Base-by-base conservation (phyloP, 2,113 vertebrate species). In the Pholis gunnellus region DNA sequence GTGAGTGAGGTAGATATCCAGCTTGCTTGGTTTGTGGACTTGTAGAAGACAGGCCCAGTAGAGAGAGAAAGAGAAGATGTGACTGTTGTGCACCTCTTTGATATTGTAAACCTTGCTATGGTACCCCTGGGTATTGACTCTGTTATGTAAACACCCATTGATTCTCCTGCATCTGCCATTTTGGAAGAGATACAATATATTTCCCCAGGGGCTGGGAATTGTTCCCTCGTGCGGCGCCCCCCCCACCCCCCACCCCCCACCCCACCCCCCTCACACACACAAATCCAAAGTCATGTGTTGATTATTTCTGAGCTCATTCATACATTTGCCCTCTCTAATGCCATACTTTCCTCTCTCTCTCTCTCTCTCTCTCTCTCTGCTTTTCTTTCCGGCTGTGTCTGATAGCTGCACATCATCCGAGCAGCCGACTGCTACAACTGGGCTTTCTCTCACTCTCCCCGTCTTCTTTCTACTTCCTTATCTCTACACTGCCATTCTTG, bases 81-180 rank as follows among this genome's bases (percentile, higher is more conserved):
- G 81, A 79, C 83, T 76, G 79, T 82, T 82, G 83, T 82, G 65
- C 72, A 68, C 5, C 5, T 91, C 93, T 93, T 89, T 89, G 85
- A 87, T 92, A 76, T 79, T 76, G 81, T 85, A 87, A 93, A 91
- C 72, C 87, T 86, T 69, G 72, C 86, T 79, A 65, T 83, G 79
- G 66, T 69, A 81, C 86, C 81, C 83, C 79, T 83, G 88, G 75
- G 72, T 84, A 94, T 93, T 81, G 94, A 94, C 91, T 90, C 84
- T 88, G 78, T 95, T 94, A 94, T 92, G 90, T 94, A 95, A 95
- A 93, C 93, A 90, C 76, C 73, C 84, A 95, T 94, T 91, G 94
- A 95, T 95, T 92, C 84, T 86, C 29, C 82, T 83, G 88, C 88
- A 87, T 90, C 84, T 91, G 91, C 90, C 90, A 92, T 94, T 94